A percentile compares a stretch with the other conserved stretches of the same genome.
Evolutionary conservation across 2,113 vertebrate species (phyloP).

Genomic region (Carassius carassius): DNA sequence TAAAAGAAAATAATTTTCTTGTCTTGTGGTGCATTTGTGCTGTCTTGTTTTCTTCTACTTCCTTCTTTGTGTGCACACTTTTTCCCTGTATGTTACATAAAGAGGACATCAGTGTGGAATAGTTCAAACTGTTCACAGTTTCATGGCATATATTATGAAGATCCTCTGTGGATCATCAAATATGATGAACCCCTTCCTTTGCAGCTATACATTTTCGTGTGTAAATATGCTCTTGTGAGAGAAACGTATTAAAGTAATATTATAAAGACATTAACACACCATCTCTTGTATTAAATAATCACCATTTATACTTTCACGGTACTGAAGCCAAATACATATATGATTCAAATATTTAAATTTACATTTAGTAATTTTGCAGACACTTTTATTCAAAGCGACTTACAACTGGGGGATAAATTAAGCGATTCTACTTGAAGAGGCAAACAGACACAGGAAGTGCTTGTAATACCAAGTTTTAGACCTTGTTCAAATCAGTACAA

Average conservation of each 20-base stretch:
- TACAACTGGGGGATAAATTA: too few relatives aligned
- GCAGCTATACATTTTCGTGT: not conserved
- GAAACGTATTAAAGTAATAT: not conserved
- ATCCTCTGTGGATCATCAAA: not conserved
- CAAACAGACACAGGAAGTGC: too few relatives aligned
- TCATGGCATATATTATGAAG: not conserved
- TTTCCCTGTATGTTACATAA: not conserved
- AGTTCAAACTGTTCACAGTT: not conserved
- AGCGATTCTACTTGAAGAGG: too few relatives aligned
- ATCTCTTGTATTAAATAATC: not conserved
- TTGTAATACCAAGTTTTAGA: too few relatives aligned
- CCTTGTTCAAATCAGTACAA: too few relatives aligned
- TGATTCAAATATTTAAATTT: not conserved
- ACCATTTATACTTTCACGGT: not conserved
- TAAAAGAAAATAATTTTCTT: not conserved
- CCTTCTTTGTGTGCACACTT: not conserved
- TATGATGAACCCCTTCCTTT: not conserved
- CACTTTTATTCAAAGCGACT: too few relatives aligned
- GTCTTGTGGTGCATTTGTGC: not conserved
- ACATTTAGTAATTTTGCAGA: too few relatives aligned
- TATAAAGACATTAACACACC: not conserved
- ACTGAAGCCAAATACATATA: not conserved
- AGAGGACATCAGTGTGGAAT: not conserved
- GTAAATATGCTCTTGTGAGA: not conserved
- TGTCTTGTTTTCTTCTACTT: constrained; percentile 12